A percentile compares a stretch with the other conserved stretches of the same genome.
phyloP scores from a whole-genome alignment of 2,797 vertebrate species.

The Notamacropus eugenii region DNA sequence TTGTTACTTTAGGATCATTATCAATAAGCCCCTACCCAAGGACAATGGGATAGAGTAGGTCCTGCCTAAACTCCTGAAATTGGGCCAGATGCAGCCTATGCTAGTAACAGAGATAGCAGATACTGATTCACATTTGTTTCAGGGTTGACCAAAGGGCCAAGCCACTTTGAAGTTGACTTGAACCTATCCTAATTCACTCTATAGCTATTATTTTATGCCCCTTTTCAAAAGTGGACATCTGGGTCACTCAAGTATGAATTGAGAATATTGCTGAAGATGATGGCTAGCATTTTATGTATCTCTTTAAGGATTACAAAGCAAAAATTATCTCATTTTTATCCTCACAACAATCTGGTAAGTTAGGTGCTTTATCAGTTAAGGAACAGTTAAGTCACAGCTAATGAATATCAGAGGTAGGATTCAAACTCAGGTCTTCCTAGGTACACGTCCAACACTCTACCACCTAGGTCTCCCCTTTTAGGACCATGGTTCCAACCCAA shows the following conservation, averaged over 20 bases:
- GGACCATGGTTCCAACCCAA: neutral
- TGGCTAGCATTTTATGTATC: neutral
- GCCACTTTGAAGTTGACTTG: neutral
- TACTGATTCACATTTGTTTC: neutral
- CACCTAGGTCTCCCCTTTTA: neutral
- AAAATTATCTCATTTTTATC: neutral
- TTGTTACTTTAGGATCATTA: neutral
- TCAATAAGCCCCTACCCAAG: neutral
- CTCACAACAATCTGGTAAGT: neutral
- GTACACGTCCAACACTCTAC: neutral
- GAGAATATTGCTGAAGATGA: neutral
- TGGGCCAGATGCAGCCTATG: neutral
- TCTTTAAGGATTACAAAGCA: neutral
- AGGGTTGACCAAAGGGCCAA: neutral
- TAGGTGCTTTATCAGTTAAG: neutral
- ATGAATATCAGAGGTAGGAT: neutral
- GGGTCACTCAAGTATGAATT: neutral
- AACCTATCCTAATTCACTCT: neutral
- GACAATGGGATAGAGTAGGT: fast-evolving
- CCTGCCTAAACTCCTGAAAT: neutral
- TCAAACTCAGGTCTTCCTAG: neutral
- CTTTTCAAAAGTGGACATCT: neutral
- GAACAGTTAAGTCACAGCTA: neutral
- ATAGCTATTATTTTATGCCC: neutral
- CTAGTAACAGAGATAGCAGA: neutral